Conservation (phyloP, 2,888 invertebrate genomes). For the Endotricha flammealis region DNA sequence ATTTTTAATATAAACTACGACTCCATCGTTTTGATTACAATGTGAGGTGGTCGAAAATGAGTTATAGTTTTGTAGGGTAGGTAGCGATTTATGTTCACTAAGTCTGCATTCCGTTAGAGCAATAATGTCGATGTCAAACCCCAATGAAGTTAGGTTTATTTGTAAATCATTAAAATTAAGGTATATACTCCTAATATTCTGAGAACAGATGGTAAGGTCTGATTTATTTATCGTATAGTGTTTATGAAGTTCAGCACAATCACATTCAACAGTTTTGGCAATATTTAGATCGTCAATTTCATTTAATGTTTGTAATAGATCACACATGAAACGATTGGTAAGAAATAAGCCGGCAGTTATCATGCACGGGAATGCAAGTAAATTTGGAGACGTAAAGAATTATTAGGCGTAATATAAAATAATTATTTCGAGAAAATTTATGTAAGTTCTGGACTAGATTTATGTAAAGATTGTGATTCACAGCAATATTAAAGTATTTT, state of each 20-base stretch:
- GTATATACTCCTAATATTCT: constrained; percentile 18
- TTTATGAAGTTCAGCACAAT: not conserved
- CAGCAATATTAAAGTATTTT: no score
- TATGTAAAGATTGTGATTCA: no score
- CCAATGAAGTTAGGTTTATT: not conserved
- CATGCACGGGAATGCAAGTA: constrained; percentile 5
- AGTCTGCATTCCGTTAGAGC: not conserved
- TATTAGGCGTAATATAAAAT: no score
- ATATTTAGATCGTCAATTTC: no score
- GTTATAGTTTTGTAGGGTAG: not conserved
- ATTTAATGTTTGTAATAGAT: not conserved
- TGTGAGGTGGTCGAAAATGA: not conserved
- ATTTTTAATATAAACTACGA: not conserved
- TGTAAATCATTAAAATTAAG: constrained; percentile 11
- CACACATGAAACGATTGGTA: constrained; percentile 11
- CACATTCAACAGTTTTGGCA: not conserved
- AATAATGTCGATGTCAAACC: not conserved
- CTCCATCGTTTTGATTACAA: constrained; percentile 1
- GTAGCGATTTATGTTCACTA: not conserved
- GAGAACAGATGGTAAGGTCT: constrained; percentile 18
- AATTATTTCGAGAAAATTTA: no score
- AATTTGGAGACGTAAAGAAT: no score
- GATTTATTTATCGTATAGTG: not conserved
- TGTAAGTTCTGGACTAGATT: no score
- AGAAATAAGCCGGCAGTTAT: no score